Evolutionary conservation across 2,113 vertebrate species (phyloP).

Genomic region (Pavo muticus): DNA sequence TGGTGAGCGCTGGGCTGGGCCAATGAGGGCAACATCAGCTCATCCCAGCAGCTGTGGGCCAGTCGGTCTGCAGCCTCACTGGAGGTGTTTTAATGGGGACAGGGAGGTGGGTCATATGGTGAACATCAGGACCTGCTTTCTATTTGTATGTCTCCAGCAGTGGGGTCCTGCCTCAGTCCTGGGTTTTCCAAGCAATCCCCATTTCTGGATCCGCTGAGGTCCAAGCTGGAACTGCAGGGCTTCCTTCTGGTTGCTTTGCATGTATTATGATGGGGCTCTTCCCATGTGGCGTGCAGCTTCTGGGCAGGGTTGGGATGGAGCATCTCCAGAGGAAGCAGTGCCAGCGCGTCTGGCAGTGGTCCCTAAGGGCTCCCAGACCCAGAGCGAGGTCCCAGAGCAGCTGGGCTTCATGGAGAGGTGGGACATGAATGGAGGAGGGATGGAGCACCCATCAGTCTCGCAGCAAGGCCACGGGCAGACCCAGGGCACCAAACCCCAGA

Average conservation of each 20-base stretch:
- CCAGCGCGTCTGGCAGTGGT: not conserved
- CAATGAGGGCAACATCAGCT: fast-evolving
- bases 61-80: fast-evolving
- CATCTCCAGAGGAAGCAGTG: not conserved
- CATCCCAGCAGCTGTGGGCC: fast-evolving
- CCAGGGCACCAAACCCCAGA: fast-evolving
- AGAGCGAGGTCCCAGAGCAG: not conserved
- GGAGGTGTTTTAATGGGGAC: not conserved
- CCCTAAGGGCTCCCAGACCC: not conserved
- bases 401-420: fast-evolving
- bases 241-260: not conserved
- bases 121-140: not conserved
- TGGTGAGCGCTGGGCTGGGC: not conserved
- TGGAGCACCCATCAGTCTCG: not conserved
- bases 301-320: not conserved
- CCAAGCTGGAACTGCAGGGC: fast-evolving
- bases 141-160: fast-evolving
- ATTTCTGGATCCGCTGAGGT: not conserved
- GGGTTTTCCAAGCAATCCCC: not conserved
- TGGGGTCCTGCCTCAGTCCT: not conserved
- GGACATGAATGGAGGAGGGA: not conserved
- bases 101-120: fast-evolving
- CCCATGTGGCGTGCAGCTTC: fast-evolving
- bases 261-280: fast-evolving
- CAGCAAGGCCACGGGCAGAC: fast-evolving